phyloP scores from a whole-genome alignment of 2,113 vertebrate species.

The Hydrolagus affinis region DNA sequence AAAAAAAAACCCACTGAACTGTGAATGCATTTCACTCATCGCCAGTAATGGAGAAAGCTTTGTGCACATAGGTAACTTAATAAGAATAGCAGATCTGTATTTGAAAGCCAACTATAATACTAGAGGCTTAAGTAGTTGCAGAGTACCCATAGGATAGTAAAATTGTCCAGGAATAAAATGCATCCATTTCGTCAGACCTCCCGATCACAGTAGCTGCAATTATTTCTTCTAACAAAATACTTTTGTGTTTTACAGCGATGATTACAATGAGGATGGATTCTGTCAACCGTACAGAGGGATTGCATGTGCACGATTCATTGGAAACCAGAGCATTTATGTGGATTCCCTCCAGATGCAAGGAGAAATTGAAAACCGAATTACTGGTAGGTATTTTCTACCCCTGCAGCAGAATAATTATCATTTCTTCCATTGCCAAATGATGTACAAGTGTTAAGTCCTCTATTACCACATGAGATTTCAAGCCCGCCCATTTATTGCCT shows the following conservation, averaged over 20 bases:
- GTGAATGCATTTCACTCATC: not conserved
- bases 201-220: slow-evolving; percentile 26
- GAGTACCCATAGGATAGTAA: slow-evolving; percentile 29
- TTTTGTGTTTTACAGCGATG: slow-evolving; percentile 54
- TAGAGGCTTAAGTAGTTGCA: slow-evolving; percentile 32
- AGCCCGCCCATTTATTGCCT: not conserved
- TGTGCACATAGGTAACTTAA: not conserved
- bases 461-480: not conserved
- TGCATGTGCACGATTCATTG: slow-evolving; percentile 91
- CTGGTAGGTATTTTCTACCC: slow-evolving; percentile 57
- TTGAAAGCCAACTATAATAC: not conserved
- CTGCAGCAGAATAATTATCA: accelerated
- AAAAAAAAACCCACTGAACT: not conserved
- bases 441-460: not conserved
- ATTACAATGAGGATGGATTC: slow-evolving; percentile 80
- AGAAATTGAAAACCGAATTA: slow-evolving; percentile 93
- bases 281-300: slow-evolving; percentile 93
- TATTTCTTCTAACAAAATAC: slow-evolving; percentile 34
- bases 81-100: not conserved
- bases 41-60: not conserved
- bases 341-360: slow-evolving; percentile 97
- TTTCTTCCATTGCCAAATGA: accelerated
- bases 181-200: slow-evolving; percentile 10
- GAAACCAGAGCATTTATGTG: slow-evolving; percentile 92
- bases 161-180: slow-evolving; percentile 36